These are phyloP conservation scores for Phragmatobia fuliginosa DNA, from an alignment of 2,888 invertebrate species.

Conservation along the genomic window DNA sequence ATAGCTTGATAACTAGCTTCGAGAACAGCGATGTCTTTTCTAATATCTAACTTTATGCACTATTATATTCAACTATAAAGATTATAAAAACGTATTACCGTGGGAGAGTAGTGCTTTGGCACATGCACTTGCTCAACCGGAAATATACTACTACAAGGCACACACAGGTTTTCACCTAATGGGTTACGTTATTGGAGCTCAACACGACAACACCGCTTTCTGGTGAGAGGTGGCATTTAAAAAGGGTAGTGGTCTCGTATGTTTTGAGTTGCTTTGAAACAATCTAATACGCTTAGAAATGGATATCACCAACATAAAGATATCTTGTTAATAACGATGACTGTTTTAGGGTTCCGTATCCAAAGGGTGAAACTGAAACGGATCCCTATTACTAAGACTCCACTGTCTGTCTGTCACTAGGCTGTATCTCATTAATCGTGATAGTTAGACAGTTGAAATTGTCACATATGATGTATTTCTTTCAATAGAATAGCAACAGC, in stretches of 20 bases:
- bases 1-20: slow-evolving; percentile 10
- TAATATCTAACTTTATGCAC: not conserved
- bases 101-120: not conserved
- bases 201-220: too few species aligned
- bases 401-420: too few species aligned
- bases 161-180: not conserved
- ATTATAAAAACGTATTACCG: not conserved
- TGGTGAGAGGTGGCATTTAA: not conserved
- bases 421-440: too few species aligned
- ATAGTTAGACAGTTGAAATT: too few species aligned
- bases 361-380: too few species aligned
- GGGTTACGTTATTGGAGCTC: not conserved
- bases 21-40: slow-evolving; percentile 18
- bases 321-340: not conserved
- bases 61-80: not conserved
- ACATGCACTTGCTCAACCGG: not conserved
- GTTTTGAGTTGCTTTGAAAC: not conserved
- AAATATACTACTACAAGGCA: not conserved
- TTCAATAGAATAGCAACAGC: too few species aligned
- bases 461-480: too few species aligned
- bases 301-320: too few species aligned
- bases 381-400: too few species aligned
- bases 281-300: not conserved
- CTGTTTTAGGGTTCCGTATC: too few species aligned
- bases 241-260: not conserved